Conservation (phyloP, 2,797 vertebrate genomes). For the Macrochelys suwanniensis region DNA sequence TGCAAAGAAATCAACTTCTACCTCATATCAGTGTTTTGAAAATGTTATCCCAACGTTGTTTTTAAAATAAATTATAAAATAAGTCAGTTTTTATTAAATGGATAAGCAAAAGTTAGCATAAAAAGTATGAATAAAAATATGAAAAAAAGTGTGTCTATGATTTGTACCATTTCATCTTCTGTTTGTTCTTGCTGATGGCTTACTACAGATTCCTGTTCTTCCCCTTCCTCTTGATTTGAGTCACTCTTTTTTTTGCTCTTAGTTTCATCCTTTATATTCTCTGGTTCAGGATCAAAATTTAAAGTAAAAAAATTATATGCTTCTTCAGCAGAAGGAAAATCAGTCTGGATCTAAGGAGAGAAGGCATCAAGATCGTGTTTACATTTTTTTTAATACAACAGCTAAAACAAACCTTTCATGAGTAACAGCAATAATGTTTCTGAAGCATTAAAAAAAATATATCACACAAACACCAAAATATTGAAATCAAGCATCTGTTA, state of each 20-base stretch:
- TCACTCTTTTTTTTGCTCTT: constrained; percentile 52
- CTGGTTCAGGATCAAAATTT: constrained; percentile 88
- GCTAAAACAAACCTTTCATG: not conserved
- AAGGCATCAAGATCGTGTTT: not conserved
- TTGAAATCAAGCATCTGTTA: not conserved
- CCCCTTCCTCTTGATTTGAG: constrained; percentile 50
- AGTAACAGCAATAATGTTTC: not conserved
- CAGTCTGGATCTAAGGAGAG: constrained; percentile 79
- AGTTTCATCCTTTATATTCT: constrained; percentile 62
- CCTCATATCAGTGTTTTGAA: not conserved
- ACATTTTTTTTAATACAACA: not conserved
- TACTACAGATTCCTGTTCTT: constrained; percentile 57
- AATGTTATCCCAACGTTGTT: not conserved
- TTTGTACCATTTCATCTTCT: constrained; percentile 71
- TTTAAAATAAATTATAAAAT: not conserved
- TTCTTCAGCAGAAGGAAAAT: constrained; percentile 89
- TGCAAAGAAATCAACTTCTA: not conserved
- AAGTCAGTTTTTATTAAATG: not conserved
- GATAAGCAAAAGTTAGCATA: not conserved
- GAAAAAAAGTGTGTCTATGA: not conserved
- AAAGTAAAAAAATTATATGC: constrained; percentile 95
- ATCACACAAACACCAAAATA: not conserved
- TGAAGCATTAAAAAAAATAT: not conserved
- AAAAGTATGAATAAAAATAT: not conserved
- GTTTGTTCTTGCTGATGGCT: constrained; percentile 65